Evolutionary conservation across 2,113 vertebrate genomes (phyloP).

Genomic region (Myotis lucifugus): DNA sequence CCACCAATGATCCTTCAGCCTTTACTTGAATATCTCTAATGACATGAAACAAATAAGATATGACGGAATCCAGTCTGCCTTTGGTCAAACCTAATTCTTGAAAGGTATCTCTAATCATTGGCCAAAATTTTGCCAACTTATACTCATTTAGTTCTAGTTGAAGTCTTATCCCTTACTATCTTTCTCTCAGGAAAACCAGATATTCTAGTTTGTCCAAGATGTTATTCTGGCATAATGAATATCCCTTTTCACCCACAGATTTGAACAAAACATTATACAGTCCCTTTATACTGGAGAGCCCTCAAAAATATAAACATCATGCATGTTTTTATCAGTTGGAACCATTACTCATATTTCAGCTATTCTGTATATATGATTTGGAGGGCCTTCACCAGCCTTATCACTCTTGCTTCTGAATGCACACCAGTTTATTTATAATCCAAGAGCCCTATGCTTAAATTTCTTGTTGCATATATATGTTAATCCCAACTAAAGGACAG

Average conservation of each 20-base stretch:
- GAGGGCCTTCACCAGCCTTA: background rate
- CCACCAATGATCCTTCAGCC: background rate
- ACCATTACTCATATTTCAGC: background rate
- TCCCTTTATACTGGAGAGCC: background rate
- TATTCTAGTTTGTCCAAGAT: background rate
- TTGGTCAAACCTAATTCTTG: background rate
- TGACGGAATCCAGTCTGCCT: background rate
- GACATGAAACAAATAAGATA: background rate
- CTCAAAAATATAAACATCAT: background rate
- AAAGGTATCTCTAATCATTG: background rate
- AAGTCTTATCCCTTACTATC: background rate
- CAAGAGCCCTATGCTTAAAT: background rate
- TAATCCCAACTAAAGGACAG: background rate
- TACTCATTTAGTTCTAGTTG: background rate
- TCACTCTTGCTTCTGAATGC: background rate
- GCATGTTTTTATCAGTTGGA: background rate
- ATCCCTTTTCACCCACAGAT: background rate
- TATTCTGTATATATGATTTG: background rate
- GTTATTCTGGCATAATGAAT: background rate
- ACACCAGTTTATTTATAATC: background rate
- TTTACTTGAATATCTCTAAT: background rate
- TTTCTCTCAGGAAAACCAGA: background rate
- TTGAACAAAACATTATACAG: background rate
- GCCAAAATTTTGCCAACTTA: background rate
- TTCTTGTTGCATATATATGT: background rate